Conservation (phyloP, 1,140 invertebrate genomes). For the Zaprionus davidi region DNA sequence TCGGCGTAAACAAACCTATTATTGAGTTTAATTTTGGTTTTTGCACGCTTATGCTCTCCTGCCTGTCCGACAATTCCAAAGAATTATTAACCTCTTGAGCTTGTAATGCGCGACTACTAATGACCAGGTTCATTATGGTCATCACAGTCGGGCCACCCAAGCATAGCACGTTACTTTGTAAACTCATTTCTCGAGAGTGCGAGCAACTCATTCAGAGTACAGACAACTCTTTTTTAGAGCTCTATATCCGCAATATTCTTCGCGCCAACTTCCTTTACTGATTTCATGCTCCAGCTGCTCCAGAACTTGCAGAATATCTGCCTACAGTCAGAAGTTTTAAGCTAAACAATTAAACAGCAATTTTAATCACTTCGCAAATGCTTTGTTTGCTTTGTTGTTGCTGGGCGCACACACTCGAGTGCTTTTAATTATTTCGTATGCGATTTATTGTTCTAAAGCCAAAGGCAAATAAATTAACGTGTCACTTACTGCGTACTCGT, state of each 20-base stretch:
- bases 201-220: background rate
- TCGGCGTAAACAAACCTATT: constrained; percentile 72
- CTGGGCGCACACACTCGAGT: constrained; percentile 64
- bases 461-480: constrained; percentile 79
- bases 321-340: constrained; percentile 26
- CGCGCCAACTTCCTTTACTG: constrained; percentile 8
- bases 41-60: constrained; percentile 24
- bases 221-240: background rate
- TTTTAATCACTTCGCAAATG: constrained; percentile 54
- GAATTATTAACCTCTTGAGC: constrained; percentile 56
- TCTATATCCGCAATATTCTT: background rate
- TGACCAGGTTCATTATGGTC: constrained; percentile 58
- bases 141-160: constrained; percentile 24
- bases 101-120: constrained; percentile 60
- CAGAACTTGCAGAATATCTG: constrained; percentile 6
- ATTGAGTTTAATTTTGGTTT: constrained; percentile 49
- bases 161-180: background rate
- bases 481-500: constrained; percentile 60
- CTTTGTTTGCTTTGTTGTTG: constrained; percentile 57
- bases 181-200: background rate
- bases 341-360: constrained; percentile 56
- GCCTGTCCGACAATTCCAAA: constrained; percentile 34
- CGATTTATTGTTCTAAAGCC: constrained; percentile 71
- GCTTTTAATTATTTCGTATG: constrained; percentile 75
- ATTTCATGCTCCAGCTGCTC: constrained; percentile 31